Conservation (phyloP, 1,140 invertebrate species). For the Goniozus legneri region DNA sequence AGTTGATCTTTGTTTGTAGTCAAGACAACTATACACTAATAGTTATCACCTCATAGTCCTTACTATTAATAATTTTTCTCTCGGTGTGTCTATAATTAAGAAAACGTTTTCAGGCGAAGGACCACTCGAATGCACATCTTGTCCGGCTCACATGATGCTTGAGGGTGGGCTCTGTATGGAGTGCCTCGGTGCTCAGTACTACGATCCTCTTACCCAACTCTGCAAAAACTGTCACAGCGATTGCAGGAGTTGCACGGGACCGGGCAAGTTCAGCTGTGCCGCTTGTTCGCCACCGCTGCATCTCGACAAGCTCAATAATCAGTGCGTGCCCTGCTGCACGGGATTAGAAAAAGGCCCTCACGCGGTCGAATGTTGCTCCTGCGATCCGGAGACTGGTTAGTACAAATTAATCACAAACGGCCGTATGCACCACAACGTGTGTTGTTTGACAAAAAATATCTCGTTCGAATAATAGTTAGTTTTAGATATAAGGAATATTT, state of each 20-base stretch:
- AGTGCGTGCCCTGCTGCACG: constrained; percentile 69
- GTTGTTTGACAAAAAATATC: too few relatives aligned
- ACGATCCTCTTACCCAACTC: constrained; percentile 64
- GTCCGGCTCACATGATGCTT: constrained; percentile 68
- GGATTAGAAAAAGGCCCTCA: constrained; percentile 47
- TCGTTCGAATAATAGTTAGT: too few relatives aligned
- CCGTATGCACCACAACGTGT: too few relatives aligned
- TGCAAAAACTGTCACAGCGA: constrained; percentile 66
- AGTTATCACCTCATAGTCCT: too few relatives aligned
- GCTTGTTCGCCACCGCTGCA: constrained; percentile 63
- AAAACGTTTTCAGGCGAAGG: constrained; percentile 65
- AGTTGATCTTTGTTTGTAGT: too few relatives aligned
- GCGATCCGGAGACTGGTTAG: constrained; percentile 66
- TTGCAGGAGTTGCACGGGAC: constrained; percentile 68
- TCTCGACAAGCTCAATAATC: constrained; percentile 67
- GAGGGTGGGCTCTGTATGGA: constrained; percentile 72
- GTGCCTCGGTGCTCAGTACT: constrained; percentile 69
- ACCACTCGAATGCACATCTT: constrained; percentile 69
- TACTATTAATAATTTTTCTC: too few relatives aligned
- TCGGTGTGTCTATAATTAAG: too few relatives aligned
- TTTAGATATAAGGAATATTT: too few relatives aligned
- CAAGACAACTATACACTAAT: too few relatives aligned
- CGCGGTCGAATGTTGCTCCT: constrained; percentile 62
- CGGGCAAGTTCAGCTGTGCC: constrained; percentile 67
- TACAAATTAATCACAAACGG: too few relatives aligned